Evolutionary conservation across 2,113 vertebrate species (phyloP), one percentile per base, ranked within the genome.

Genomic region (Microtus ochrogaster): DNA sequence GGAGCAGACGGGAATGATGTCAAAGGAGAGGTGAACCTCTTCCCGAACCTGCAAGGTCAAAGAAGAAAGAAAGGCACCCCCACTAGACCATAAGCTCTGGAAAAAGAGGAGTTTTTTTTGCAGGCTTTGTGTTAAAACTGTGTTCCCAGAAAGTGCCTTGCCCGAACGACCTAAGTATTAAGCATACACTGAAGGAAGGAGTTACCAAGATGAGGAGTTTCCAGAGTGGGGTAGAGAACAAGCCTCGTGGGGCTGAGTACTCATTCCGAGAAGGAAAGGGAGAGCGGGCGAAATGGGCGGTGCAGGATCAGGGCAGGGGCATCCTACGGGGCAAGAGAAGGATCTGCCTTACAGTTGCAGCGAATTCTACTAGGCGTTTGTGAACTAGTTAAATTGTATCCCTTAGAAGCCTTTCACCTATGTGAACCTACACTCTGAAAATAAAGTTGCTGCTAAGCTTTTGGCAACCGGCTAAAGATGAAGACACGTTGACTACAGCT

Each of bases 31-130:
- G 16, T 49, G 41, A 55, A 55, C 30, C 36, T 63, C 9, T n/a
- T 78, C 92, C 65, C 78, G 73, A 87, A 79, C 52, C 28, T 73
- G 81, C 33, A 5, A 55, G 47, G n/a, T 5, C 17, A 79, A 47
- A 90, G 39, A 44, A 47, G 47, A 7, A 41, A 58, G 73, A 77
- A 41, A 65, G n/a, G 9, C 30, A 12, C 13, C 24, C 33, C 26
- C 2, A 36, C 6, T 58, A 76, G 61, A 90, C 44, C 2, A 17
- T 0, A 55, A 41, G 10, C 83, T 36, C 78, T 22, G 0, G 0
- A 30, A 26, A 9, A 9, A 17, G 30, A 44, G 28, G 8, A 13
- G 1, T 22, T n/a, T 74, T 74, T n/a, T 4, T 4, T 44, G 41
- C 11, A 7, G 2, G 39, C 39, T 39, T 1, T 49, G 49, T 61